These are phyloP conservation scores for Ichneumon xanthorius DNA, from an alignment of 2,888 invertebrate genomes.

Conservation along the genomic window DNA sequence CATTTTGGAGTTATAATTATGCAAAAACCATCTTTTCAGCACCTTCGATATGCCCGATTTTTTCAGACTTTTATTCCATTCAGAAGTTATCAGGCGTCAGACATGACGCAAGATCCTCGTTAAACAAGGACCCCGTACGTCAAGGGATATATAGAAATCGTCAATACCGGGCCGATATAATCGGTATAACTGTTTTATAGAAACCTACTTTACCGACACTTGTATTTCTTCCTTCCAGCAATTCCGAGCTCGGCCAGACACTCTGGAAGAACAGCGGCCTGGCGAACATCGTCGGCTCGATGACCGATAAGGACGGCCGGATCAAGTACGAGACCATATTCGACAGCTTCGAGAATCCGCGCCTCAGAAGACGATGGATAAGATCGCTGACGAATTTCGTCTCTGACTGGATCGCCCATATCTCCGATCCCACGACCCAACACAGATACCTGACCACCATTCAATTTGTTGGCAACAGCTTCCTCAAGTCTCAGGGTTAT, in stretches of 20 bases:
- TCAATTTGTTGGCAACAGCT: slow-evolving; percentile 91
- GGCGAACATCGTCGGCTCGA: slow-evolving; percentile 89
- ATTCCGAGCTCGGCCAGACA: slow-evolving; percentile 91
- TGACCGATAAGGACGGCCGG: slow-evolving; percentile 89
- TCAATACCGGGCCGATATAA: no score
- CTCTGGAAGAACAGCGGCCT: slow-evolving; percentile 91
- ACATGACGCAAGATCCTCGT: no score
- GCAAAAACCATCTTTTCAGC: no score
- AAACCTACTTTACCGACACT: not conserved
- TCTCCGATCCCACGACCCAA: slow-evolving; percentile 92
- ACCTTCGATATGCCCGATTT: no score
- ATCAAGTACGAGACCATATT: slow-evolving; percentile 91
- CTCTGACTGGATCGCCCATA: slow-evolving; percentile 90
- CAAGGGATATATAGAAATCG: no score
- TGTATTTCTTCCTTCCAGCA: slow-evolving; percentile 82
- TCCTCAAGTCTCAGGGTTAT: slow-evolving; percentile 91
- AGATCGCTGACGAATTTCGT: slow-evolving; percentile 91
- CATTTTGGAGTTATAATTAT: no score
- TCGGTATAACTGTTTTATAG: not conserved
- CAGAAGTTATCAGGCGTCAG: no score
- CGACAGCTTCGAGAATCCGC: slow-evolving; percentile 92
- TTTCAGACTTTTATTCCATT: no score
- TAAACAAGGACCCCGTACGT: no score
- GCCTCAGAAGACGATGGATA: slow-evolving; percentile 93
- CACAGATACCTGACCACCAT: slow-evolving; percentile 90